These are phyloP conservation scores for Lacerta agilis DNA, from an alignment of 2,797 vertebrate genomes.

Conservation along the genomic window DNA sequence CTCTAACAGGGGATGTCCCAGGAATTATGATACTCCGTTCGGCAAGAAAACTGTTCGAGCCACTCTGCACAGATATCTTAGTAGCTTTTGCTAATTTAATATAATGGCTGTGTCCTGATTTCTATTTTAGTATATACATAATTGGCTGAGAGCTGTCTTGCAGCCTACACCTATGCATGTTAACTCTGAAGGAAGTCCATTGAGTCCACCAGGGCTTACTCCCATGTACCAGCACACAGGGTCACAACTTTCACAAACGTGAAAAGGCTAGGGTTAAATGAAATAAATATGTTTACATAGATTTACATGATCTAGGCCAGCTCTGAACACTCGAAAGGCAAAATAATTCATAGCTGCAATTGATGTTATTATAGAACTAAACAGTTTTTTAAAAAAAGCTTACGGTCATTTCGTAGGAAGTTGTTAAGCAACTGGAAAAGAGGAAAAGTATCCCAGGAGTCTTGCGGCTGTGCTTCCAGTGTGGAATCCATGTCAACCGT, in stretches of 20 bases:
- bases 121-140: background rate
- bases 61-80: background rate
- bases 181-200: background rate
- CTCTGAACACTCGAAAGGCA: background rate
- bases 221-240: background rate
- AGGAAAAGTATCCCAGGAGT: slow-evolving; percentile 96
- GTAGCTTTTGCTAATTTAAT: background rate
- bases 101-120: background rate
- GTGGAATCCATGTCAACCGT: slow-evolving; percentile 89
- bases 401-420: slow-evolving; percentile 89
- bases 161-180: background rate
- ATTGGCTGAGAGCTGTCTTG: background rate
- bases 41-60: background rate
- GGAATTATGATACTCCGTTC: background rate
- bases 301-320: background rate
- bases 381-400: slow-evolving; percentile 67
- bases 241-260: background rate
- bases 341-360: background rate
- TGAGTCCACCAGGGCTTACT: background rate
- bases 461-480: slow-evolving; percentile 87
- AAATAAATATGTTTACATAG: background rate
- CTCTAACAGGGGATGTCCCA: background rate
- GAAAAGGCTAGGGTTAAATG: background rate
- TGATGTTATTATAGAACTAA: background rate
- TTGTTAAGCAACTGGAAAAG: slow-evolving; percentile 97